Conservation (phyloP, 2,888 invertebrate genomes). For the Drosophila suboccidentalis region DNA sequence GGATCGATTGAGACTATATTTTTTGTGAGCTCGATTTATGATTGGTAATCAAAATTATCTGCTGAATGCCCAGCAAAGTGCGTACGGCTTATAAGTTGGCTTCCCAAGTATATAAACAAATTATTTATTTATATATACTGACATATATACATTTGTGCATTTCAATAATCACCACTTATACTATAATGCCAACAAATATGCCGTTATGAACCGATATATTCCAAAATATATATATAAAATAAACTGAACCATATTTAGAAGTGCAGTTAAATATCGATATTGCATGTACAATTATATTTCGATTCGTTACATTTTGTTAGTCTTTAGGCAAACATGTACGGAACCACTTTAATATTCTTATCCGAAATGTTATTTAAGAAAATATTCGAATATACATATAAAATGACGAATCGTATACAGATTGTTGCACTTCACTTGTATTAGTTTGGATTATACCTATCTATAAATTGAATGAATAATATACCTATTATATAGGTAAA, state of each 20-base stretch:
- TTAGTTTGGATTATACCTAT: constrained; percentile 12
- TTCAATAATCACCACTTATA: not conserved
- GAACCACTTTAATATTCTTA: constrained; percentile 5
- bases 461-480: constrained; percentile 14
- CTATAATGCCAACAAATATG: not conserved
- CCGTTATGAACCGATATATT: not conserved
- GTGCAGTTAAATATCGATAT: constrained; percentile 3
- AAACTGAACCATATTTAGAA: constrained; percentile 9
- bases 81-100: not conserved
- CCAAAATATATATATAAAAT: not conserved
- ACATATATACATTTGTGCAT: constrained; percentile 4
- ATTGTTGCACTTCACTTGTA: constrained; percentile 25
- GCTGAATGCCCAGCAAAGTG: not conserved
- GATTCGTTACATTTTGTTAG: constrained; percentile 1
- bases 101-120: constrained; percentile 4
- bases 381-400: constrained; percentile 9
- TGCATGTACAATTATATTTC: constrained; percentile 11
- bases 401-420: constrained; percentile 10
- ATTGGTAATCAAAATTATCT: no score
- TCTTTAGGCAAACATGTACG: not conserved
- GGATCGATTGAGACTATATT: no score
- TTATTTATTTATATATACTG: not conserved
- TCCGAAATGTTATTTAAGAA: constrained; percentile 13
- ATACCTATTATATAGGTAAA: constrained; percentile 48
- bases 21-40: no score